Base-by-base conservation (phyloP, 2,888 invertebrate species). In the Acleris emargana region DNA sequence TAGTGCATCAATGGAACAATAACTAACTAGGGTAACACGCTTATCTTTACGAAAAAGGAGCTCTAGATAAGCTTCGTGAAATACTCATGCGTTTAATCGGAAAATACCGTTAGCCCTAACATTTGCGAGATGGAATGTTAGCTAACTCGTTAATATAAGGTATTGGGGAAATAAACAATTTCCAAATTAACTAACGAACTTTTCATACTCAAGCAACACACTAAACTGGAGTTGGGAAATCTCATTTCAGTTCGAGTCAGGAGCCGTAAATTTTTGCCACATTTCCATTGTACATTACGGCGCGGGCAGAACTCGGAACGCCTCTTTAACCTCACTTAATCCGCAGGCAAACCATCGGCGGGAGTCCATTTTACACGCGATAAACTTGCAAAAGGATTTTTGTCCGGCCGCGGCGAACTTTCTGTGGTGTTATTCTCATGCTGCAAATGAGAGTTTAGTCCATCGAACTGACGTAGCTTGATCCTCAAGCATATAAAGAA, bases 281-380 rank as follows among this genome's bases (percentile, higher is more conserved):
- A 67, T 63, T 67, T 62, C 67, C 55, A 63, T 64, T 64, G 63
- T 68, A 52, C 55, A 60, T 50, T 57, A 61, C 60, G 45, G 57
- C 62, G 51, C 43, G n/a, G 52, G 32, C 62, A 57, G 43, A 54
- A 59, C 55, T 63, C 58, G 43, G 68, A 76, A 67, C 60, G 67
- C 71, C 72, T 79, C 71, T 76, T 83, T 77, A 79, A 78, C 77
- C 76, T 77, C 73, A 75, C 75, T 79, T 84, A 84, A 83, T 83
- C 80, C 79, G 73, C 71, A 75, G 79, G 78, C 79, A 83, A 80
- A 81, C 79, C 78, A 79, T 79, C 69, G 76, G 72, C 70, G 72
- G 75, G 79, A 80, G 79, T 79, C 76, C 81, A 85, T 83, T 85
- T 84, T 78, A 85, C 84, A 82, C 81, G 81, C 83, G 84, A 85